phyloP scores from a whole-genome alignment of 2,113 vertebrate species.

The Beaufortia kweichowensis region DNA sequence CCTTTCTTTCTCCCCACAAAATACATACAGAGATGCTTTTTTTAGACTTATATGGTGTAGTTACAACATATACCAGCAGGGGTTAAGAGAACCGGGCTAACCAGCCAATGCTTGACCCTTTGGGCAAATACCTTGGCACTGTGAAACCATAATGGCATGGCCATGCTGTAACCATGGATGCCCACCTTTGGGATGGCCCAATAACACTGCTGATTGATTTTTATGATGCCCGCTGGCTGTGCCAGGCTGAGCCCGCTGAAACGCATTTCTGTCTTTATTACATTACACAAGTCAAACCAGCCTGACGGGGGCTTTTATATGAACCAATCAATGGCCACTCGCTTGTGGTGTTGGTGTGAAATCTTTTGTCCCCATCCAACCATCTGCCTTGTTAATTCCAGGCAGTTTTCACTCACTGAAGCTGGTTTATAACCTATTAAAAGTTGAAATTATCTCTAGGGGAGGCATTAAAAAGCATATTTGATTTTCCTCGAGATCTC shows the following conservation, averaged over 20 bases:
- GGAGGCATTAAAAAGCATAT: conserved; percentile 39
- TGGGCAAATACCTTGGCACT: conserved; percentile 23
- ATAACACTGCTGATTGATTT: conserved; percentile 43
- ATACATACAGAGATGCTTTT: no score
- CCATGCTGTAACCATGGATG: conserved; percentile 48
- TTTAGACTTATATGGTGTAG: no score
- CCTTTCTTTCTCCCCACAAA: conserved; percentile 1
- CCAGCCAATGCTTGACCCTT: neutral
- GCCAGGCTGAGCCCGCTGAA: conserved; percentile 35
- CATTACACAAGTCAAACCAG: neutral
- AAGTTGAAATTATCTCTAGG: conserved; percentile 48
- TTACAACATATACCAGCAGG: no score
- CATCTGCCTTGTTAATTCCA: conserved; percentile 37
- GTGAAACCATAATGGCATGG: conserved; percentile 25
- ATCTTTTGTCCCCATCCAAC: conserved; percentile 41
- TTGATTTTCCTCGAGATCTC: conserved; percentile 29
- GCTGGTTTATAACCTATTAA: conserved; percentile 59
- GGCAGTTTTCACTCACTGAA: conserved; percentile 46
- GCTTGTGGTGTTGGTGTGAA: neutral
- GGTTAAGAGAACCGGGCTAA: neutral
- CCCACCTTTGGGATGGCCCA: conserved; percentile 47
- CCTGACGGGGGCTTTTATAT: conserved; percentile 24
- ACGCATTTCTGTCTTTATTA: conserved; percentile 40
- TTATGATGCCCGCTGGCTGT: conserved; percentile 31
- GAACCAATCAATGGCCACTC: conserved; percentile 17